Base-by-base conservation (phyloP, 2,797 vertebrate genomes). In the Anguilla marmorata region DNA sequence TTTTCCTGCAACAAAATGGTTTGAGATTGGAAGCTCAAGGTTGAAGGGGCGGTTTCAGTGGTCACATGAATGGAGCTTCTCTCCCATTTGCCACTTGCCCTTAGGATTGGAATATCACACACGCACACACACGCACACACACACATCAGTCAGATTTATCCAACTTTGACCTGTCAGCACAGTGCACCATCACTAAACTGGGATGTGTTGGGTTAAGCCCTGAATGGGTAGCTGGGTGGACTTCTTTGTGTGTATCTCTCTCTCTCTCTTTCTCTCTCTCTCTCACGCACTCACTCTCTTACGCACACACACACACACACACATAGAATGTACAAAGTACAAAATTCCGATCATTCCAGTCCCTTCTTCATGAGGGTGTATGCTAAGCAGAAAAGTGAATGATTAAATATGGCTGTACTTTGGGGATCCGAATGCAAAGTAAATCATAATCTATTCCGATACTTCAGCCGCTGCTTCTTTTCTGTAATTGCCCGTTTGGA, bases 91-190 rank as follows among this genome's bases (percentile, higher is more conserved):
- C 52, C 12, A 14, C 9, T 14, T 52, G 50, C 50, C 9, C 50
- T 8, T 52, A 52, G 50, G 50, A 52, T 8, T 1, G 50, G 7
- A 52, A 52, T 12, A 52, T 8, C 50, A 52, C 50, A 52, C 50
- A 52, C 50, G 1, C 50, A 52, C 50, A 52, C 50, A 52, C 48
- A 50, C 50, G 9, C 50, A 50, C 50, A 52, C 50, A 52, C 6
- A 52, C 50, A 52, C 50, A 52, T 16, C 16, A 5, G 21, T 63
- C 60, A 63, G 3, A 63, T 63, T 19, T 21, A 63, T 63, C 19
- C 60, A 11, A n/a, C 52, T 48, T 58, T 60, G 80, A 87, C 86
- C 88, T 24, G 54, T 87, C 37, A 48, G 52, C 52, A 41, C 88
- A 84, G 19, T 72, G 30, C 27, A 72, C n/a, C 24, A 27, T 8